phyloP scores from a whole-genome alignment of 2,797 vertebrate genomes.

The Sebastes aleutianus region DNA sequence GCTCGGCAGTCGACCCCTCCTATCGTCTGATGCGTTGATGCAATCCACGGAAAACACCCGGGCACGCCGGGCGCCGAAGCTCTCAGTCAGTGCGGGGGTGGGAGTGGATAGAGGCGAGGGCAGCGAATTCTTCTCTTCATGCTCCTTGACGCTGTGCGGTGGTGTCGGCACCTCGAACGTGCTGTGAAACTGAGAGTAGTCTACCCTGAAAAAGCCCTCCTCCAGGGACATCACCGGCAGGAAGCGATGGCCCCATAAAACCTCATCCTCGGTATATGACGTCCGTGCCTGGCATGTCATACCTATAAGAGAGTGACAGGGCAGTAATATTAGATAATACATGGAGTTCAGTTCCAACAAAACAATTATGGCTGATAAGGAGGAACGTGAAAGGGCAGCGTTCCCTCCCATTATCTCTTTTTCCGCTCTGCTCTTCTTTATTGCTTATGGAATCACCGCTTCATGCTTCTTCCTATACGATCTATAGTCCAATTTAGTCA shows the following conservation, averaged over 20 bases:
- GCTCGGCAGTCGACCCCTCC: constrained; percentile 77
- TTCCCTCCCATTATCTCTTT: constrained; percentile 3
- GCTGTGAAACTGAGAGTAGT: constrained; percentile 92
- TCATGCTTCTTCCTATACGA: constrained; percentile 1
- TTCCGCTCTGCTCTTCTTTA: neutral
- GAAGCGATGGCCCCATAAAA: constrained; percentile 92
- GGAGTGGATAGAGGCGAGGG: constrained; percentile 81
- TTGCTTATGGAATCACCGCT: neutral
- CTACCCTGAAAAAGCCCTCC: constrained; percentile 90
- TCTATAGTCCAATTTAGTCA: constrained; percentile 10
- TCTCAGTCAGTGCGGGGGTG: constrained; percentile 62
- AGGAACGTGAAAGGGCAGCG: constrained; percentile 4
- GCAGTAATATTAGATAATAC: neutral
- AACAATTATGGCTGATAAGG: constrained; percentile 25
- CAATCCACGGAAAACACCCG: constrained; percentile 84
- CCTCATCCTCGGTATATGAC: constrained; percentile 91
- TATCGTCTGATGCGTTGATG: constrained; percentile 77
- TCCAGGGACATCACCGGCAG: constrained; percentile 92
- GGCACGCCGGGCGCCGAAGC: constrained; percentile 66
- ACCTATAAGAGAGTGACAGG: constrained; percentile 71
- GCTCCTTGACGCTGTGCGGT: constrained; percentile 88
- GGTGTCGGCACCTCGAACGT: constrained; percentile 90
- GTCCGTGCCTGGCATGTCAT: constrained; percentile 93
- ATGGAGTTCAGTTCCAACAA: neutral
- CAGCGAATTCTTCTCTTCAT: constrained; percentile 85